Base-by-base conservation (phyloP, 1,140 invertebrate species). In the Drosophila arawakana region DNA sequence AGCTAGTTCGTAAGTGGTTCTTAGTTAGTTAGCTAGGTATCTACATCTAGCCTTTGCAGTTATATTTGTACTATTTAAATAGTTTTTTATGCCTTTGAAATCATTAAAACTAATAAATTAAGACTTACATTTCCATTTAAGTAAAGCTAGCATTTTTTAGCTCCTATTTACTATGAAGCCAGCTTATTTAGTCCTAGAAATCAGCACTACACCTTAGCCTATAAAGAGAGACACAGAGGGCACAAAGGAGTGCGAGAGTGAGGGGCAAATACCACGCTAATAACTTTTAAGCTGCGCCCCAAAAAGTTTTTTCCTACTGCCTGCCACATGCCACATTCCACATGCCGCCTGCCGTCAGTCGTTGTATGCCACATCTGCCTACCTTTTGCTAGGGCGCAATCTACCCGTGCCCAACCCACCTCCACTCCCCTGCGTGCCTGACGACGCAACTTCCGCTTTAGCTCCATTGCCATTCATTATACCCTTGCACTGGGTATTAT, bases 271-370 rank as follows among this genome's bases (percentile, higher is more conserved):
- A 47, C 78, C 57, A 81, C 80, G 84, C 84, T 89, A 89, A 89
- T 89, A 89, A 89, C 84, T 89, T 89, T 89, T 89, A 84, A 89
- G 84, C 84, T 89, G 66, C 57, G 68, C 78, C 52, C 52, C 76
- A 59, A 69, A 88, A 86, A 57, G 44, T 74, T 83, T 72, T 88
- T 80, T 79, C 66, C 65, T 49, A 10, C 57, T 63, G 71, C 67
- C 69, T 71, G 77, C 65, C 57, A 65, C 50, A 58, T 69, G 65
- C 68, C 65, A 66, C 60, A 58, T 62, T 59, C 65, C 58, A 13
- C 55, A 59, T 66, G 35, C 15, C 41, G 34, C 61, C 25, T 30
- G 25, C 25, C 25, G 25, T 2, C 25, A 30, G 25, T 30, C 25
- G 46, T 8, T 49, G 18, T 15, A 52, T 43, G 70, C 34, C 39